Evolutionary conservation across 2,797 vertebrate species (phyloP).

Genomic region (Eutrigla gurnardus): DNA sequence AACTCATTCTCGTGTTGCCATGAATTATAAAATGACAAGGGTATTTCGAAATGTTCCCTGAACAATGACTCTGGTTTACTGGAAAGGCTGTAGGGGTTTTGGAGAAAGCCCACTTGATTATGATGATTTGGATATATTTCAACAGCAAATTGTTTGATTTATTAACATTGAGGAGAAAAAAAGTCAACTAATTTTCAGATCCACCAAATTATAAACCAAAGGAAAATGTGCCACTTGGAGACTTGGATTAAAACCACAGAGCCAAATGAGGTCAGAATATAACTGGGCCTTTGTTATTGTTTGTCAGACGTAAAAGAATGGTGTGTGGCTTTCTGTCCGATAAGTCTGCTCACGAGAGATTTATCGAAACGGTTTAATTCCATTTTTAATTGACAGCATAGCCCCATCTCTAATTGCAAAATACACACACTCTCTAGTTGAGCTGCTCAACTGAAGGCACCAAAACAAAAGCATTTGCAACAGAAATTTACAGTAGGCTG

Average conservation of each 20-base stretch:
- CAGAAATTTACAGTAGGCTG: conserved; percentile 44
- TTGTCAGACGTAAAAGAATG: conserved; percentile 24
- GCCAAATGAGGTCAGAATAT: conserved; percentile 26
- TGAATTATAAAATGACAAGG: conserved; percentile 44
- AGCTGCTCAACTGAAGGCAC: conserved; percentile 22
- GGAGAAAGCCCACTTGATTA: conserved; percentile 41
- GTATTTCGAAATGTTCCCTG: conserved; percentile 38
- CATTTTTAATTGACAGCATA: conserved; percentile 36
- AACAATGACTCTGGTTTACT: conserved; percentile 56
- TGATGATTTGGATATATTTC: conserved; percentile 40
- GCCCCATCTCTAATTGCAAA: conserved; percentile 44
- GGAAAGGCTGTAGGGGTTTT: conserved; percentile 57
- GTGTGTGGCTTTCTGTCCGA: conserved; percentile 19
- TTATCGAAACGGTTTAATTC: conserved; percentile 31
- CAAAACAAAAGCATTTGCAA: conserved; percentile 46
- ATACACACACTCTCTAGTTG: conserved; percentile 4
- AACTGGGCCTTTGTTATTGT: conserved; percentile 20
- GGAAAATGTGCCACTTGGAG: conserved; percentile 24
- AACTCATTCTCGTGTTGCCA: conserved; percentile 45
- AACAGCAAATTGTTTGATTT: conserved; percentile 44
- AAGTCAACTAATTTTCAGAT: conserved; percentile 26
- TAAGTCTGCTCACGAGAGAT: conserved; percentile 25
- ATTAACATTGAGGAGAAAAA: conserved; percentile 16
- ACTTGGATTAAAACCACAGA: conserved; percentile 25
- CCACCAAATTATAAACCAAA: conserved; percentile 34